These are phyloP conservation scores for Eidolon helvum DNA, from an alignment of 2,113 vertebrate genomes.

Conservation along the genomic window DNA sequence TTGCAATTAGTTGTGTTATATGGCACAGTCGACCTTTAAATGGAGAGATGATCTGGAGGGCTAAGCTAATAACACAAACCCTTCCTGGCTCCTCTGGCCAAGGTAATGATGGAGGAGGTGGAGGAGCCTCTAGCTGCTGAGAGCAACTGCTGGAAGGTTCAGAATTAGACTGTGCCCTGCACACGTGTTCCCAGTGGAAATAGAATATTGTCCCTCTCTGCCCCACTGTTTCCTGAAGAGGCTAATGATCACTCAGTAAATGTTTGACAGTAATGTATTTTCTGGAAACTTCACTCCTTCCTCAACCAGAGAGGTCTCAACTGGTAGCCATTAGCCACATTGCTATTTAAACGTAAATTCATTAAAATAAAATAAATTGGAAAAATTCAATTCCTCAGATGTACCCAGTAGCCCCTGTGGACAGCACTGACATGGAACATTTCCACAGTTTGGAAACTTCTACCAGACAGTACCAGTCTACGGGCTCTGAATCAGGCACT, in stretches of 20 bases:
- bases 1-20: background rate
- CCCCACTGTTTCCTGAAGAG: background rate
- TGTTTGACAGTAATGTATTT: background rate
- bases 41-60: background rate
- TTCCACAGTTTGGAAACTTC: background rate
- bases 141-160: background rate
- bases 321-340: background rate
- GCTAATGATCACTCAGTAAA: background rate
- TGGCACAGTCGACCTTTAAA: background rate
- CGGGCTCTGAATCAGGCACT: background rate
- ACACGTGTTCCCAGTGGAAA: background rate
- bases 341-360: background rate
- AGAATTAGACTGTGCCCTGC: background rate
- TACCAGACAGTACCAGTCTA: background rate
- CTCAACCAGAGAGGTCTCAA: background rate
- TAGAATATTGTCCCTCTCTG: background rate
- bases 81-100: background rate
- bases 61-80: background rate
- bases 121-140: background rate
- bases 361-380: background rate
- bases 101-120: too few relatives aligned
- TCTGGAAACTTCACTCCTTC: background rate
- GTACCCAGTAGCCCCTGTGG: background rate
- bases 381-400: background rate
- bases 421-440: background rate